A percentile compares a stretch with the other conserved stretches of the same genome.
Evolutionary conservation across 1,140 invertebrate species (phyloP).

Genomic region (Danaus plexippus): DNA sequence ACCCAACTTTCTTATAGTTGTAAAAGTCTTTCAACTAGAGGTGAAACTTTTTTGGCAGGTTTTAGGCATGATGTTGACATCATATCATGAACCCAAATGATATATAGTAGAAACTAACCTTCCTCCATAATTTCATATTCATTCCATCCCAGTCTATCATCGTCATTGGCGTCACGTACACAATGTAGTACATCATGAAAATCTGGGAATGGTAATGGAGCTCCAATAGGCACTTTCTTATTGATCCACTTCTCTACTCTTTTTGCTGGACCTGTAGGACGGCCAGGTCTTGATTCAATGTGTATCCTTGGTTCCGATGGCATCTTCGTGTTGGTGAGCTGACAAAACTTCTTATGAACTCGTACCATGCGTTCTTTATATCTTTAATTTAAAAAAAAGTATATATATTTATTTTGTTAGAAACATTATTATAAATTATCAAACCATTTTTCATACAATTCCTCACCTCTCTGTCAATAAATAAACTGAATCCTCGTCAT

Average conservation of each 20-base stretch:
- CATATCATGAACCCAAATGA: too few species aligned
- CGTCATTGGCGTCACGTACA: slow-evolving; percentile 51
- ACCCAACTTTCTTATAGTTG: too few species aligned
- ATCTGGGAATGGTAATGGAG: slow-evolving; percentile 55
- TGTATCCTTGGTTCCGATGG: slow-evolving; percentile 56
- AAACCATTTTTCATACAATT: slow-evolving; percentile 9
- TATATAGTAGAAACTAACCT: slow-evolving; percentile 31
- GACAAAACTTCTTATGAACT: slow-evolving; percentile 59
- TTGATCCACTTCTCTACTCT: slow-evolving; percentile 57
- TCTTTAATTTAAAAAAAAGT: slow-evolving; percentile 27
- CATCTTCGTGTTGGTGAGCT: slow-evolving; percentile 60
- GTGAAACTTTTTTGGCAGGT: too few species aligned
- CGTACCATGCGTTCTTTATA: slow-evolving; percentile 57
- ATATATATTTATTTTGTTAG: slow-evolving; percentile 9
- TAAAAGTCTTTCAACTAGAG: too few species aligned
- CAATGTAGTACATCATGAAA: slow-evolving; percentile 61
- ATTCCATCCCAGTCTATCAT: slow-evolving; percentile 51
- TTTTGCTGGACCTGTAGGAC: slow-evolving; percentile 41
- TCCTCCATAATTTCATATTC: slow-evolving; percentile 60
- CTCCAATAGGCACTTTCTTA: slow-evolving; percentile 56
- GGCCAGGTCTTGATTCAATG: slow-evolving; percentile 43
- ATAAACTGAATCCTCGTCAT: slow-evolving; percentile 65
- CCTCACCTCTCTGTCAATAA: slow-evolving; percentile 56
- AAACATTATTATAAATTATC: neutral
- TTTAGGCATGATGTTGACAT: too few species aligned